Conservation (phyloP, 2,797 vertebrate species). For the Ceryle rudis region DNA sequence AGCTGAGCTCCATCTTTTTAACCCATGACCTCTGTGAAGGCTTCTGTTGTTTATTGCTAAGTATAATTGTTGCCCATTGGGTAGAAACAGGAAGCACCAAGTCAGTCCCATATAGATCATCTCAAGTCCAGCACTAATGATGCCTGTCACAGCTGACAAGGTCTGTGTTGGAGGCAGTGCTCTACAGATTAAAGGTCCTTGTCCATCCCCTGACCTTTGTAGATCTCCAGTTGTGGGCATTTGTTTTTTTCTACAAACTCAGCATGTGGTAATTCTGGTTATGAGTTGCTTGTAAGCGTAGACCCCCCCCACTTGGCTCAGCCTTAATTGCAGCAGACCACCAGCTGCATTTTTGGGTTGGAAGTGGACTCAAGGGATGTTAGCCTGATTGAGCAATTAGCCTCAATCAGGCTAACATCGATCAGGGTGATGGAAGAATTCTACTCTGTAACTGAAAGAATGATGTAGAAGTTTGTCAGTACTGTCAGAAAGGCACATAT, state of each 20-base stretch:
- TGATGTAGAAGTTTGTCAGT: not conserved
- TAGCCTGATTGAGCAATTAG: not conserved
- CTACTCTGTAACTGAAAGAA: not conserved
- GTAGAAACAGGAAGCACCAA: not conserved
- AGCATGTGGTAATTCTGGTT: not conserved
- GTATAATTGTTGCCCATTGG: not conserved
- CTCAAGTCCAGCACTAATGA: not conserved
- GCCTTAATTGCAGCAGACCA: not conserved
- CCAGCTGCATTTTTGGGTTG: not conserved
- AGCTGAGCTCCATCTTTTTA: not conserved
- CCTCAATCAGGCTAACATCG: not conserved
- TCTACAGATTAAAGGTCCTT: not conserved
- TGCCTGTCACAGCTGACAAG: slow-evolving; percentile 11
- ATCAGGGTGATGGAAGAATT: not conserved
- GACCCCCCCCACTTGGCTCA: not conserved
- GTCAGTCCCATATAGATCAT: not conserved
- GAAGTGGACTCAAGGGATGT: not conserved
- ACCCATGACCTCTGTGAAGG: not conserved
- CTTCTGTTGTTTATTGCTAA: not conserved
- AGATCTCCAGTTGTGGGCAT: not conserved
- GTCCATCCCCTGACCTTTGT: slow-evolving; percentile 1
- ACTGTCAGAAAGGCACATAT: not conserved
- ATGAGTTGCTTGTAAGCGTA: not conserved
- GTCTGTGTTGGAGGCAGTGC: not conserved
- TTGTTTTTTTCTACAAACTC: not conserved